Evolutionary conservation across 2,797 vertebrate genomes (phyloP).

Genomic region (Aulostomus chinensis): DNA sequence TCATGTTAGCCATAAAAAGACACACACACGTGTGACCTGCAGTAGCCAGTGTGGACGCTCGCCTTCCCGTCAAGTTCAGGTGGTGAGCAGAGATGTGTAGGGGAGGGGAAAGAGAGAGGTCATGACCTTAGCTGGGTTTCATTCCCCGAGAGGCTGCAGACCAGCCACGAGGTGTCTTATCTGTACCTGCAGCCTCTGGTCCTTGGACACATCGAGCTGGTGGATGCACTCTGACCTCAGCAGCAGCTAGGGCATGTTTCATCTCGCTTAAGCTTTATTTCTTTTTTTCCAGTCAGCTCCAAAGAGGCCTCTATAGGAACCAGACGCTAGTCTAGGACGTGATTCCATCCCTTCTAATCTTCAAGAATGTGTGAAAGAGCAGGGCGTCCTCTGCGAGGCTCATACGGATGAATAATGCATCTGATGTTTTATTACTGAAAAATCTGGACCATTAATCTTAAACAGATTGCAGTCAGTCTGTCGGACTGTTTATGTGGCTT

Average conservation of each 20-base stretch:
- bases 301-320: slow-evolving; percentile 31
- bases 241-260: slow-evolving; percentile 31
- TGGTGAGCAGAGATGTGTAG: slow-evolving; percentile 18
- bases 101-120: slow-evolving; percentile 32
- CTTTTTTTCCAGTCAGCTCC: slow-evolving; percentile 19
- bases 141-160: slow-evolving; percentile 36
- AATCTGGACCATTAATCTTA: slow-evolving; percentile 40
- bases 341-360: slow-evolving; percentile 30
- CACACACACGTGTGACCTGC: slow-evolving; percentile 39
- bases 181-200: slow-evolving; percentile 46
- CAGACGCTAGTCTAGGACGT: slow-evolving; percentile 40
- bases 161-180: slow-evolving; percentile 50
- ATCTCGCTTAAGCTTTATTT: slow-evolving; percentile 42
- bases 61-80: slow-evolving; percentile 36
- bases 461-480: slow-evolving; percentile 39
- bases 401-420: slow-evolving; percentile 49
- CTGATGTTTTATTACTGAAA: slow-evolving; percentile 53
- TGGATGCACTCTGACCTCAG: slow-evolving; percentile 36
- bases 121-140: slow-evolving; percentile 53
- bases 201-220: slow-evolving; percentile 34
- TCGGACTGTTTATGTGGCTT: slow-evolving; percentile 19
- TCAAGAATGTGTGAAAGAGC: slow-evolving; percentile 57
- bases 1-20: slow-evolving; percentile 33
- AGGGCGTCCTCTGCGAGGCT: slow-evolving; percentile 18
- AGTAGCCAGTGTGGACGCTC: slow-evolving; percentile 16